Evolutionary conservation across 1,140 invertebrate species (phyloP), one percentile per base, ranked within the genome.

Genomic region (Drosophila asahinai): DNA sequence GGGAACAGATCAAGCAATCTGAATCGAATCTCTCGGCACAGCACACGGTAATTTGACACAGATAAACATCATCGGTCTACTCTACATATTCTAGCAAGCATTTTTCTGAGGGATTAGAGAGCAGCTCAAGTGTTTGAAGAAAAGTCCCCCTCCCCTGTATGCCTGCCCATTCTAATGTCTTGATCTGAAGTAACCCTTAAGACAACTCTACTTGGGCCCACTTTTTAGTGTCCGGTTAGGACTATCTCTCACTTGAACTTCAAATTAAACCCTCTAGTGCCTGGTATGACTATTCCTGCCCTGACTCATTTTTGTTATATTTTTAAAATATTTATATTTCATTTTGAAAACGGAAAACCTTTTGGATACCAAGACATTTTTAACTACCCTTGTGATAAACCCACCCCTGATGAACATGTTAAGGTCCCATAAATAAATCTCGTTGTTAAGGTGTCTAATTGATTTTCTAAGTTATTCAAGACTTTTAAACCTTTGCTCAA

Each of bases 1-100:
- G 97, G 83, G 98, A 99, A 86, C 98, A 99, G 94, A 98, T 99
- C 54, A 95, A 96, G 80, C 98, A 99, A 93, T 98, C 97, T 83
- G 98, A 99, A 94, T 96, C 96, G 86, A 99, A 99, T 95, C 94
- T 99, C 63, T 96, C 96, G 77, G 98, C 98, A 47, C 98, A 99
- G 92, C 97, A 99, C 93, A 95, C 97, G 86, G 97, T 96, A 92
- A 92, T 64, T 92, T 66, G 59, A 65, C 36, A 57, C 19, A 42
- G 47, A 49, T 66, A 47, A 47, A 33, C 60, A 48, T 77, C 27
- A 47, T 77, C 63, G 80, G 76, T 66, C 57, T 74, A 47, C 70
- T 30, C 60, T 60, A 63, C 48, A 60, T 65, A 64, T 58, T 47
- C 19, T 54, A 36, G 75, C 55, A 58, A 77, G 38, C 58, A 40